Percentiles rank a stretch among this genome's conserved stretches.
Evolutionary conservation across 92 coral and sea anemone genomes (phyloP).

Genomic region (Parazoanthus darwini): DNA sequence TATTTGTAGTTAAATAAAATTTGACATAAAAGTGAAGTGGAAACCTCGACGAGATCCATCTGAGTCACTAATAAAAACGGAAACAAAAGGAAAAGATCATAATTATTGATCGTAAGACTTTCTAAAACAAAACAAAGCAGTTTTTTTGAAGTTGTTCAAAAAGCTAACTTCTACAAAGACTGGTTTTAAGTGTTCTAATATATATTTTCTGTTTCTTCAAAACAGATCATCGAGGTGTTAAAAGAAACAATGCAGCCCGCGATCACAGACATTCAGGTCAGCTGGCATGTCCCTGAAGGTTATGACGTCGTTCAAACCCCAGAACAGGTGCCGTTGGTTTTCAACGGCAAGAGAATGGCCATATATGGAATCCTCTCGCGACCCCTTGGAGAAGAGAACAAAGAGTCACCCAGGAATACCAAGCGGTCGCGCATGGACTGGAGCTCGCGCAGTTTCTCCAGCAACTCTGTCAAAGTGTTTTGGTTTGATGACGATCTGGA

Average conservation of each 20-base stretch:
- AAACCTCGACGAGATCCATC: too few relatives aligned
- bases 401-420: constrained; percentile 78
- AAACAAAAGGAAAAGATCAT: too few relatives aligned
- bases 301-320: constrained; percentile 86
- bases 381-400: constrained; percentile 66
- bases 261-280: constrained; percentile 87
- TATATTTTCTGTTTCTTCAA: background rate
- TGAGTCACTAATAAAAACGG: too few relatives aligned
- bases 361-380: constrained; percentile 80
- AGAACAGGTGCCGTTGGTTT: constrained; percentile 64
- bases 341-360: constrained; percentile 73
- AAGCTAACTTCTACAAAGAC: too few relatives aligned
- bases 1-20: too few relatives aligned
- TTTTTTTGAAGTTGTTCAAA: too few relatives aligned
- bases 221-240: constrained; percentile 77
- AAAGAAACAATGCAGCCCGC: constrained; percentile 85
- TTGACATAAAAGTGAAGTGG: too few relatives aligned
- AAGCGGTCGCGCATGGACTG: constrained; percentile 66
- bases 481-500: constrained; percentile 99
- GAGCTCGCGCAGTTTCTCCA: constrained; percentile 75
- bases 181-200: too few relatives aligned
- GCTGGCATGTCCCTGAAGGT: constrained; percentile 95
- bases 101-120: too few relatives aligned
- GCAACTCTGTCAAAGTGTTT: constrained; percentile 88
- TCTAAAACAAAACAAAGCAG: too few relatives aligned